Evolutionary conservation across 2,113 vertebrate genomes (phyloP).

Genomic region (Passer domesticus): DNA sequence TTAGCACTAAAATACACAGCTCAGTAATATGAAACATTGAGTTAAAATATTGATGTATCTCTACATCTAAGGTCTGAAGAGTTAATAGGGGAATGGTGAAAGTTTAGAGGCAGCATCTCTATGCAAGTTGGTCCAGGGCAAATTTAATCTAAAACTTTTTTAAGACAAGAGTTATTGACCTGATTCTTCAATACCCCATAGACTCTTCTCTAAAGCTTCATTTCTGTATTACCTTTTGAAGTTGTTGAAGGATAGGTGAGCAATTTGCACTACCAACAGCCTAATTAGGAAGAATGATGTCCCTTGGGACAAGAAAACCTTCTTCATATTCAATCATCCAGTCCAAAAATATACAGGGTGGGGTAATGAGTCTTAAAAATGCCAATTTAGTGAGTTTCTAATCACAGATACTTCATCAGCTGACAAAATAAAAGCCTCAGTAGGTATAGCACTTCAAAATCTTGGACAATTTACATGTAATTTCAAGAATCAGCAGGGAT

Average conservation of each 20-base stretch:
- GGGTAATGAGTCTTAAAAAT: constrained; percentile 69
- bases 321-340: constrained; percentile 49
- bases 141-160: constrained; percentile 48
- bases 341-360: constrained; percentile 60
- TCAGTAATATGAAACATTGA: background rate
- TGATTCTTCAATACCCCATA: constrained; percentile 59
- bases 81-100: background rate
- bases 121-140: background rate
- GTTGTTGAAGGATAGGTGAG: constrained; percentile 61
- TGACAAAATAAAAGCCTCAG: constrained; percentile 76
- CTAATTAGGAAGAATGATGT: constrained; percentile 65
- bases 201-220: constrained; percentile 52
- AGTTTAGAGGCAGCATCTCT: background rate
- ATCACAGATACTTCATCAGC: constrained; percentile 78
- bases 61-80: background rate
- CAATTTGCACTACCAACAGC: constrained; percentile 28
- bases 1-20: background rate
- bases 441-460: constrained; percentile 77
- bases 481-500: constrained; percentile 78
- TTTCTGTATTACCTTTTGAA: constrained; percentile 64
- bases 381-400: constrained; percentile 73
- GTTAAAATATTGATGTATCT: background rate
- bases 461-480: constrained; percentile 78
- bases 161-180: constrained; percentile 62
- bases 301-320: constrained; percentile 37